phyloP scores from a whole-genome alignment of 92 coral and sea anemone genomes.

The Pocillopora meandrina region DNA sequence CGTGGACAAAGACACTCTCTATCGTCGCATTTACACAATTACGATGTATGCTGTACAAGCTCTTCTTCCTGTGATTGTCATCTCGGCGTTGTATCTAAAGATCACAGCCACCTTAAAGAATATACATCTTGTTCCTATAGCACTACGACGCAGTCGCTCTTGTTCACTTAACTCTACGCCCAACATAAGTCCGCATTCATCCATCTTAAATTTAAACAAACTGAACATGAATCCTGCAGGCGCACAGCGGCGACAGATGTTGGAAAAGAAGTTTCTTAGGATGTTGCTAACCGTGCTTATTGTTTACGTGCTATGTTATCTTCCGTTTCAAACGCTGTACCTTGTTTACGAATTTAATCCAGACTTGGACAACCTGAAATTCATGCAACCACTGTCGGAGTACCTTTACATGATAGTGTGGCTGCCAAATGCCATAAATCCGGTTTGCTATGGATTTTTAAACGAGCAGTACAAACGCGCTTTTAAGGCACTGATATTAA shows the following conservation, averaged over 20 bases:
- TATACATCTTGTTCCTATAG: constrained; percentile 61
- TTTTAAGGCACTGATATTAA: constrained; percentile 51
- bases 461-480: constrained; percentile 80
- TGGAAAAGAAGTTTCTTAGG: constrained; percentile 73
- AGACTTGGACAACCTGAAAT: neutral
- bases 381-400: constrained; percentile 19
- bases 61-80: constrained; percentile 66
- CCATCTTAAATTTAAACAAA: constrained; percentile 45
- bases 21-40: constrained; percentile 55
- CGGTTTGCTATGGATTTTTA: constrained; percentile 77
- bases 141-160: constrained; percentile 57
- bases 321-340: constrained; percentile 72
- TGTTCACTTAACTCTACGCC: constrained; percentile 73
- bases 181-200: constrained; percentile 65
- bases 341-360: constrained; percentile 45
- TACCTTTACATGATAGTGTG: constrained; percentile 71
- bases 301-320: constrained; percentile 70
- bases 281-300: constrained; percentile 74
- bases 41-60: constrained; percentile 62
- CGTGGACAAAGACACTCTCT: constrained; percentile 27
- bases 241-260: constrained; percentile 53
- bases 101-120: constrained; percentile 71
- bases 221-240: constrained; percentile 61
- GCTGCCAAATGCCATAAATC: constrained; percentile 78
- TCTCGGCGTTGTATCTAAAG: constrained; percentile 59